Conservation (phyloP, 2,888 invertebrate genomes). For the Blastobasis adustella region DNA sequence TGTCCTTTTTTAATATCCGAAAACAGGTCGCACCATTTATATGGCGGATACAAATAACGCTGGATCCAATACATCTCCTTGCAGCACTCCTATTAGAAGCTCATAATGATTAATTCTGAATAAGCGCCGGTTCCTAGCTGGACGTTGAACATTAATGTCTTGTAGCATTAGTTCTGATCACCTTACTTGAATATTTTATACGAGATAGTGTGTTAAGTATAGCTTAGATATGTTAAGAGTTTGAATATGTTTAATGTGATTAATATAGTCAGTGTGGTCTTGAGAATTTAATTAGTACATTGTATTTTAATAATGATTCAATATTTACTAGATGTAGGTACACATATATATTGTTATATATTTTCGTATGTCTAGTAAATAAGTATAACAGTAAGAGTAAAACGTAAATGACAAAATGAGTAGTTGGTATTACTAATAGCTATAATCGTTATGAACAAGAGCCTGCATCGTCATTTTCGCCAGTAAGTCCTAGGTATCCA, state of each 20-base stretch:
- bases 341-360: too few species aligned
- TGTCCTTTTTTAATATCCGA: background rate
- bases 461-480: too few species aligned
- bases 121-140: constrained; percentile 45
- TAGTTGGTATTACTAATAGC: too few species aligned
- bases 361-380: too few species aligned
- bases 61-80: constrained; percentile 27
- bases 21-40: background rate
- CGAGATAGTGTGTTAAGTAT: background rate
- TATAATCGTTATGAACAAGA: too few species aligned
- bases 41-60: constrained; percentile 5
- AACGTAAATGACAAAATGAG: too few species aligned
- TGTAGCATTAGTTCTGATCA: constrained; percentile 39
- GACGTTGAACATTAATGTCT: constrained; percentile 44
- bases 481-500: too few species aligned
- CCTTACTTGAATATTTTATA: constrained; percentile 24
- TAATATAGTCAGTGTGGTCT: background rate
- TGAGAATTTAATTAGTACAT: background rate
- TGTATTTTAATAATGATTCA: too few species aligned
- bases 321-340: too few species aligned
- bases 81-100: constrained; percentile 39
- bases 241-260: background rate
- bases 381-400: too few species aligned
- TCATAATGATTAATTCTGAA: constrained; percentile 50
- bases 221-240: background rate